Base-by-base conservation (phyloP, 2,888 invertebrate species). In the Trissolcus brochymenae region DNA sequence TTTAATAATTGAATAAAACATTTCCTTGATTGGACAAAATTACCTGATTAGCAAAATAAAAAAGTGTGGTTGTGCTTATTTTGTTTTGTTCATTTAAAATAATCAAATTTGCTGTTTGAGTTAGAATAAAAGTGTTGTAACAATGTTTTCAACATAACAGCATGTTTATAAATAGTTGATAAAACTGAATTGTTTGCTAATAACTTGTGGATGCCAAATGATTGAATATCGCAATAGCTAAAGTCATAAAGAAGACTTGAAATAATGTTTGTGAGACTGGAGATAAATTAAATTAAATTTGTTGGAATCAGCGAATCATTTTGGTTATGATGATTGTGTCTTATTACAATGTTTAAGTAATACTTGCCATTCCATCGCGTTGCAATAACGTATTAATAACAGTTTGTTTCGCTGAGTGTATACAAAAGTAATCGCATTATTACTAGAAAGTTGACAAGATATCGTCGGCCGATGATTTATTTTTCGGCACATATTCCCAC, bases 401-500 rank as follows among this genome's bases (percentile, higher is more conserved):
- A 61, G 51, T 7, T 41, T 25, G 49, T 19, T 50, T 49, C 43
- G 55, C 41, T 46, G 56, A 9, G 13, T 71, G 43, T n/a, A n/a
- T n/a, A 51, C 67, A 74, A 74, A 74, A 62, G 57, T 62, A 68
- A 68, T 57, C 56, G 43, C 66, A 50, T 54, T 72, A 72, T 65
- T 73, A 50, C 66, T 60, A 73, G 73, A 73, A 73, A 73, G 73
- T 73, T 73, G 73, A 73, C 73, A 73, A 73, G 35, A 35, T 73
- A 54, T 66, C 65, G 60, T 17, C 61, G 11, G 46, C 14, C 16
- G 40, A 70, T 64, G 57, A 71, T 64, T 71, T 62, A 71, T 57
- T 64, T 53, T 62, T 71, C 46, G 51, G 29, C 17, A 11, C 43
- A n/a, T 29, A 64, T 67, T 75, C 75, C 68, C 68, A 75, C 68